Evolutionary conservation across 2,113 vertebrate species (phyloP).

Genomic region (Cyphomyrus discorhynchus): DNA sequence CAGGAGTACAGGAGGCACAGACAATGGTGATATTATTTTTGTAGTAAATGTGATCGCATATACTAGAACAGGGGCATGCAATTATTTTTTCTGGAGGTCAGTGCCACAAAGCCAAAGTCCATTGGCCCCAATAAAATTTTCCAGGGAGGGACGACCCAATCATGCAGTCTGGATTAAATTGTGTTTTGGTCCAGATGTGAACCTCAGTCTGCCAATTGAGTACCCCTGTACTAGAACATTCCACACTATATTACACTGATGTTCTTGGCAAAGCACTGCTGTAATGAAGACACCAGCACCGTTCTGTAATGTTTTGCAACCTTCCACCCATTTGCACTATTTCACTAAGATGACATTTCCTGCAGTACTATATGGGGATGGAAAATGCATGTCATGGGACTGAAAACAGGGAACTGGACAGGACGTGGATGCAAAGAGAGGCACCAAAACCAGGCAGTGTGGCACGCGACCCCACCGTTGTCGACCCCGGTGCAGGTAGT

Average conservation of each 20-base stretch:
- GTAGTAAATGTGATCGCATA: not conserved
- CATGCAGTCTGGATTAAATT: not conserved
- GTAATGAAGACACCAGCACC: not conserved
- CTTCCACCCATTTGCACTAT: not conserved
- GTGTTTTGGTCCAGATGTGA: not conserved
- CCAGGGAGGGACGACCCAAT: not conserved
- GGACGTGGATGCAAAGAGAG: not conserved
- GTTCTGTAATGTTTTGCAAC: not conserved
- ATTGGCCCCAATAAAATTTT: not conserved
- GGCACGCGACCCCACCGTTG: not conserved
- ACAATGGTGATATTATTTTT: not conserved
- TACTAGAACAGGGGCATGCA: not conserved
- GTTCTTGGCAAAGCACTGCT: not conserved
- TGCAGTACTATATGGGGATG: not conserved
- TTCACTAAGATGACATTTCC: not conserved
- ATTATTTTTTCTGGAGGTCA: not conserved
- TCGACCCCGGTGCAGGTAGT: too few species aligned
- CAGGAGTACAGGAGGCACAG: not conserved
- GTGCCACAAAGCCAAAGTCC: not conserved
- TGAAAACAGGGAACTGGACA: not conserved
- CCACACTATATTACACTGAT: not conserved
- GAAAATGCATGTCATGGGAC: not conserved
- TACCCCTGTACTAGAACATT: not conserved
- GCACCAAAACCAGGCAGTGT: slow-evolving; percentile 48
- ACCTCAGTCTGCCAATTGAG: not conserved